Conservation (phyloP, 2,888 invertebrate genomes). For the Gerris lacustris region DNA sequence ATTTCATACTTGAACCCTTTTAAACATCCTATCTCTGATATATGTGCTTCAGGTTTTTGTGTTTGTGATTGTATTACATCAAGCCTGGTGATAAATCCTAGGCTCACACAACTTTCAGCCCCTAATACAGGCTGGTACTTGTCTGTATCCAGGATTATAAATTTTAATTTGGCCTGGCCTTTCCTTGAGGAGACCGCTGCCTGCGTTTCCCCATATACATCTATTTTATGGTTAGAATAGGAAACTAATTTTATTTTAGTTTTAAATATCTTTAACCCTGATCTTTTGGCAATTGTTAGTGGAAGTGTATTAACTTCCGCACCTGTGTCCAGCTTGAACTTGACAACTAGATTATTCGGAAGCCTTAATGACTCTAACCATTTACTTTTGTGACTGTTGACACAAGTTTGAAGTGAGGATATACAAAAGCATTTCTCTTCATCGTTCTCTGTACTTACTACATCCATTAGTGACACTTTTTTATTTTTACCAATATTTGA, state of each 20-base stretch:
- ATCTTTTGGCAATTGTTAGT: neutral
- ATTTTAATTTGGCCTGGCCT: neutral
- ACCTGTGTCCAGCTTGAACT: neutral
- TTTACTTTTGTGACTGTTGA: neutral
- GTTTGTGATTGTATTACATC: too few relatives aligned
- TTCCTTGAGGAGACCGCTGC: neutral
- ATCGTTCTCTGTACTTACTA: neutral
- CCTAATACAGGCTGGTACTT: neutral
- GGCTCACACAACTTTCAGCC: neutral
- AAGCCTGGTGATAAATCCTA: neutral
- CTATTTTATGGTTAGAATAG: neutral
- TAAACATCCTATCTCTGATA: conserved; percentile 13
- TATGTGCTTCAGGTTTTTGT: too few relatives aligned
- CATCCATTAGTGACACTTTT: neutral
- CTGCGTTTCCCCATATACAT: too few relatives aligned
- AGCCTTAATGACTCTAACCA: neutral
- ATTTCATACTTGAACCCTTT: conserved; percentile 17
- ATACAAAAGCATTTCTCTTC: neutral
- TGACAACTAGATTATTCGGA: neutral
- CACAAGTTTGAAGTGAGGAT: neutral
- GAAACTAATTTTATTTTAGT: neutral
- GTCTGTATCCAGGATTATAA: neutral
- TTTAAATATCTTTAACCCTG: neutral
- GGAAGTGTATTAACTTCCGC: neutral
- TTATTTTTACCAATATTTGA: neutral